Base-by-base conservation (phyloP, 1,140 invertebrate genomes). In the Dinothrombium tinctorium region DNA sequence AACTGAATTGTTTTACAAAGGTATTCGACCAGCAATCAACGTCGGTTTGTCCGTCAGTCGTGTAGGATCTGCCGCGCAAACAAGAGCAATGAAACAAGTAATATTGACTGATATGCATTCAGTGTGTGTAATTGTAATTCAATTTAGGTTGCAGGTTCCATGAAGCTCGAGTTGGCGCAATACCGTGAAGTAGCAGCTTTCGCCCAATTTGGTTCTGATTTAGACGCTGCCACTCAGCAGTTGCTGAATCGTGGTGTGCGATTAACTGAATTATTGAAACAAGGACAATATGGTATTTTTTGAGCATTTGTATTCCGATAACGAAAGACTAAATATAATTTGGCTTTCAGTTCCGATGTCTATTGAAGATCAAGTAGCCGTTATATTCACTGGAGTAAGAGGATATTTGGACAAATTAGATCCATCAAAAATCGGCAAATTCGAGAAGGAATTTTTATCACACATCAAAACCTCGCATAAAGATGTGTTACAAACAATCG, bases 181-280 rank as follows among this genome's bases (percentile, higher is more conserved):
- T 99, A 99, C 63, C 86, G 94, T 76, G 94, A 99, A 65, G 94
- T 99, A 35, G 94, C 94, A 54, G 94, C 94, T 51, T 99, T 99
- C 59, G 94, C 94, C 42, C 94, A 99, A 64, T 99, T 99, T 63
- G 94, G 94, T 63, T 99, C 94, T 40, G 94, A 99, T 69, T 74
- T 99, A 67, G 94, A 99, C 62, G 90, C 90, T 53, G 76, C 94
- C 49, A 99, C 94, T 28, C 94, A 99, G 66, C 89, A 96, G 61
- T 69, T 99, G 54, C 63, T 99, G 53, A 99, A 90, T 69, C 72
- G 92, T 62, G 94, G 94, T 71, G 89, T 98, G 50, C 74, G 94
- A 60, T 71, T 99, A 21, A 99, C 94, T 49, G 94, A 99, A 67
- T 69, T 99, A 49, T 69, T 99, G 50, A 99, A 99, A 68, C 94